phyloP scores from a whole-genome alignment of 1,140 invertebrate genomes.

The Aphis craccivora region DNA sequence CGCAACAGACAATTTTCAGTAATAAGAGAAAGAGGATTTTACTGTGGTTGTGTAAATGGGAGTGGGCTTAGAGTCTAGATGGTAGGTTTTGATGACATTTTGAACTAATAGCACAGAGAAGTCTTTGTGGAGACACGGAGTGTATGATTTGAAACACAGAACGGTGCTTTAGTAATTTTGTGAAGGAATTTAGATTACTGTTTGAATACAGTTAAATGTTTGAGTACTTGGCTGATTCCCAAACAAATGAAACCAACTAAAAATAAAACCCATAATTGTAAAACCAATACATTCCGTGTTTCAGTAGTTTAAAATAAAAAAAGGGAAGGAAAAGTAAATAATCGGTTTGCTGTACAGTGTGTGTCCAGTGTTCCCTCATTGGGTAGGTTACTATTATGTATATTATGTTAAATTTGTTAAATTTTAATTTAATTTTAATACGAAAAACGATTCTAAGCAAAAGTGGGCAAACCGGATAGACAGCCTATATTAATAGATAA shows the following conservation, averaged over 20 bases:
- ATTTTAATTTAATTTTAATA: too few species aligned
- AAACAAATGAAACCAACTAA: constrained; percentile 12
- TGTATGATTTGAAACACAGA: background rate
- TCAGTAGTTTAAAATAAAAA: background rate
- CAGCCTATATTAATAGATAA: too few species aligned
- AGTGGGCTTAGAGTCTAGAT: background rate
- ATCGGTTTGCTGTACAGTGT: too few species aligned
- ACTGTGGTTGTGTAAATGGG: background rate
- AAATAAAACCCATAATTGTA: background rate
- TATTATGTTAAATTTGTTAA: too few species aligned
- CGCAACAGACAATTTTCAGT: background rate
- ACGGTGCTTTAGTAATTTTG: background rate
- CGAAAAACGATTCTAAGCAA: too few species aligned
- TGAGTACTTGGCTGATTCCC: background rate
- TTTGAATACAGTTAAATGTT: constrained; percentile 13
- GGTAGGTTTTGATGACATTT: background rate
- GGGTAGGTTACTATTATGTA: too few species aligned
- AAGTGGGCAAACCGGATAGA: too few species aligned
- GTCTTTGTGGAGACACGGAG: background rate
- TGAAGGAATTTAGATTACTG: background rate
- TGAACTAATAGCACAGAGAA: background rate
- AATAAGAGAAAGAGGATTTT: background rate
- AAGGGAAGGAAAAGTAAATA: too few species aligned
- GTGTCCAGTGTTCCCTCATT: too few species aligned
- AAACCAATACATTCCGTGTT: background rate